phyloP scores from a whole-genome alignment of 2,888 invertebrate genomes.

The Brachyptera risi region DNA sequence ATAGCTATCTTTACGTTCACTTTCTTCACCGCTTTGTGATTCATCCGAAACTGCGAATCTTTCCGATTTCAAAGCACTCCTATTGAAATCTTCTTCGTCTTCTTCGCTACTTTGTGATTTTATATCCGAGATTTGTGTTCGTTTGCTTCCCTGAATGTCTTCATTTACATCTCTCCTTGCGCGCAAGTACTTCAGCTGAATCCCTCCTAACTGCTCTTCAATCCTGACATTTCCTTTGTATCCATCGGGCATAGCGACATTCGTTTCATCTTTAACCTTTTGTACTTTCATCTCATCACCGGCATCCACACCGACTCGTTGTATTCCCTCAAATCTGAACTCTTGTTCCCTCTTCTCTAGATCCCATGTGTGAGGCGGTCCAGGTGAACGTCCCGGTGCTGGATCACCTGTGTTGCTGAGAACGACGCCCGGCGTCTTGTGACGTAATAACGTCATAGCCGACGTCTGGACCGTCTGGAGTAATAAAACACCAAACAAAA shows the following conservation, averaged over 20 bases:
- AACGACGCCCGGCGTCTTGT: slow-evolving; percentile 35
- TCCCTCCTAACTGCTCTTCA: background rate
- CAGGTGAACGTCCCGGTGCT: slow-evolving; percentile 62
- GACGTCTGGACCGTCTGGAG: slow-evolving; percentile 16
- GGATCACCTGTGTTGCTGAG: slow-evolving; percentile 57
- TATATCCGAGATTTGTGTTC: background rate
- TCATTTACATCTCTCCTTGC: background rate
- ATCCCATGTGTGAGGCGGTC: slow-evolving; percentile 50
- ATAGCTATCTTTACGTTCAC: slow-evolving; percentile 5
- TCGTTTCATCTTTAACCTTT: background rate
- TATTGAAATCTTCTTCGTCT: background rate
- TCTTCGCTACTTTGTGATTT: background rate
- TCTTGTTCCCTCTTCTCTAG: no score
- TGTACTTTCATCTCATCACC: background rate
- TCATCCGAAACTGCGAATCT: no score
- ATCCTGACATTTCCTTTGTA: background rate
- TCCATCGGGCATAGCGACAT: background rate
- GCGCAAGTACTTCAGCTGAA: no score
- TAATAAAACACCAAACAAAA: slow-evolving; percentile 15
- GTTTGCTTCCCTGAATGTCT: background rate
- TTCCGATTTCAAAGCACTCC: background rate
- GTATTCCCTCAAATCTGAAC: no score
- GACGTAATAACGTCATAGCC: slow-evolving; percentile 1
- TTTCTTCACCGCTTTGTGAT: background rate
- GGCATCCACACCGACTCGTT: background rate